Evolutionary conservation across 1,140 invertebrate genomes (phyloP), one percentile per base, ranked within the genome.

Genomic region (Drosophila kanapiae): DNA sequence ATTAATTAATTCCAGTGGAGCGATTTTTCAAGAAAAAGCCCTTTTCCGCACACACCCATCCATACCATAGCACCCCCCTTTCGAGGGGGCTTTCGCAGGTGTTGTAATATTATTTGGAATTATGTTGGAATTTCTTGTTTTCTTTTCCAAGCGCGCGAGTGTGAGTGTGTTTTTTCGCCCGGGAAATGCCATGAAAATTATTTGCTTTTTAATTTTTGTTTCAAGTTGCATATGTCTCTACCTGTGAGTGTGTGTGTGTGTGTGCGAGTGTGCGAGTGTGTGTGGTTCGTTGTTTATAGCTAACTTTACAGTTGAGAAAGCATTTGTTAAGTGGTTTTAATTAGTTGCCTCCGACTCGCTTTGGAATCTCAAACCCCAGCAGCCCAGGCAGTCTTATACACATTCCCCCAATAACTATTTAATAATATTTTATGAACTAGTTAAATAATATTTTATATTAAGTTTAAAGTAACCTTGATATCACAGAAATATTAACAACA

Each of bases 1-100:
- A 90, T 90, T 90, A 90, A 90, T 90, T 90, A 90, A 86, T 90
- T 91, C 82, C 85, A 90, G 85, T 91, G 78, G 86, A 90, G 82
- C 82, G 78, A 85, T 85, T 90, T 90, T 90, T 90, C 85, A 90
- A 90, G 85, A 85, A 90, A 90, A 81, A 90, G 68, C 86, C 68
- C 86, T 83, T 90, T 85, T 86, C 63, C 72, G 51, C 62, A 57
- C 62, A 62, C 57, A 63, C 58, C 14, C 23, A 7, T n/a, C 47
- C 31, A 40, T 7, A 40, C 6, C 38, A 2, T n/a, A 31, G 3
- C 31, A 8, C 38, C 38, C 38, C 51, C 29, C 13, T 23, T 35
- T 35, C 42, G 27, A 23, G 16, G 48, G 2, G 48, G 1, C 5
- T 90, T 88, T 78, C 80, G 75, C 85, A 90, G 85, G 85, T 90